A percentile compares a stretch with the other conserved stretches of the same genome.
Evolutionary conservation across 2,797 vertebrate species (phyloP).

Genomic region (Cossypha caffra): DNA sequence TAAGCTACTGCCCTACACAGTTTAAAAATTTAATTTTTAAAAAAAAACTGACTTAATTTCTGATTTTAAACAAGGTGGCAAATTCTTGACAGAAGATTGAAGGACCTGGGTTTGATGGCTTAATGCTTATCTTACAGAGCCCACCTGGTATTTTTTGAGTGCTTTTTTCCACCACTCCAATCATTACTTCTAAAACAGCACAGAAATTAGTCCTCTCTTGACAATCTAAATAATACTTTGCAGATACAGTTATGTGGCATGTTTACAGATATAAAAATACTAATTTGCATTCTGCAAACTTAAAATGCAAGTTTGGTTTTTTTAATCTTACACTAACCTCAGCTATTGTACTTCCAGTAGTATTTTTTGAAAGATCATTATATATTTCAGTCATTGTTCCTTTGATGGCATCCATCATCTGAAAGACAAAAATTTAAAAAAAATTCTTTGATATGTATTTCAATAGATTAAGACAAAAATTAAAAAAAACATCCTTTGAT

Average conservation of each 20-base stretch:
- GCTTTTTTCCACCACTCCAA: background rate
- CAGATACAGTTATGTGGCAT: background rate
- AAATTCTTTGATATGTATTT: background rate
- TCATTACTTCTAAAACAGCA: background rate
- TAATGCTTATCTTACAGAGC: background rate
- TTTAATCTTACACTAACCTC: conserved; percentile 80
- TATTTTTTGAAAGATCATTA: conserved; percentile 95
- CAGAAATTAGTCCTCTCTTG: background rate
- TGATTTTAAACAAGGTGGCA: background rate
- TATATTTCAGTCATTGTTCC: conserved; percentile 99
- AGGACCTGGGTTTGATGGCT: background rate
- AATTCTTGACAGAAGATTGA: background rate
- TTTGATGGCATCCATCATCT: conserved; percentile 99
- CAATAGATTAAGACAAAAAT: background rate
- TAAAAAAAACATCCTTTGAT: background rate
- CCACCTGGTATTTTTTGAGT: background rate
- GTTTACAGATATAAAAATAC: background rate
- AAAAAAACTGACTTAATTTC: background rate
- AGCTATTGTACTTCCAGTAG: conserved; percentile 94
- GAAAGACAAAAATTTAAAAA: conserved; percentile 8
- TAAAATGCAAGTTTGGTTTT: background rate
- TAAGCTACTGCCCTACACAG: background rate
- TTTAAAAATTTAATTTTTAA: background rate
- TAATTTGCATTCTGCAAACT: background rate
- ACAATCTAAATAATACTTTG: background rate